phyloP scores from a whole-genome alignment of 1,140 invertebrate species.

The Antheraea pernyi region DNA sequence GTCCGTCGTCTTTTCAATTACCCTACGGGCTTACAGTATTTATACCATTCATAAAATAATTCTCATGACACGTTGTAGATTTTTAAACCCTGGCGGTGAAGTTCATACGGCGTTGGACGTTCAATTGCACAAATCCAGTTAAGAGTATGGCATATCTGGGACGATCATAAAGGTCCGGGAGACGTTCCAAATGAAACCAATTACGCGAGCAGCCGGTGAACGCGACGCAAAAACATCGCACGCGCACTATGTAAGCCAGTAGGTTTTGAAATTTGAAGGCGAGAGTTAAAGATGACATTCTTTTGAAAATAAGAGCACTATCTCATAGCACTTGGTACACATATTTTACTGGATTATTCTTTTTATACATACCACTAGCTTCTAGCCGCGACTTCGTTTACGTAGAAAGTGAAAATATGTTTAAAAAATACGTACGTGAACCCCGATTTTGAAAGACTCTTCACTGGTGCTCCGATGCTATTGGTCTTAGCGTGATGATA shows the following conservation, averaged over 20 bases:
- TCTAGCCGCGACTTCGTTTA: too few relatives aligned
- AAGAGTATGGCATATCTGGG: not conserved
- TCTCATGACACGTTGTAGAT: too few relatives aligned
- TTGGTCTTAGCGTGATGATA: too few relatives aligned
- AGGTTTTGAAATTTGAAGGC: constrained; percentile 15
- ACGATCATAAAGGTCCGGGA: constrained; percentile 26
- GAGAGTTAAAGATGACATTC: constrained; percentile 15
- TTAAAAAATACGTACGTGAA: too few relatives aligned
- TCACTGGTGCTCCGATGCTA: too few relatives aligned
- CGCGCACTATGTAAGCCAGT: constrained; percentile 26
- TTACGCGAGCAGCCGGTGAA: constrained; percentile 25
- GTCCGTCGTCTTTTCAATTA: too few relatives aligned
- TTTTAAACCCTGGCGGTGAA: not conserved
- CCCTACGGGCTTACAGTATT: too few relatives aligned
- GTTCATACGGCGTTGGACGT: not conserved
- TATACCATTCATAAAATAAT: too few relatives aligned
- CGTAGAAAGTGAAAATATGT: too few relatives aligned
- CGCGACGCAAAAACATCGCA: constrained; percentile 25
- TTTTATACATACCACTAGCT: too few relatives aligned
- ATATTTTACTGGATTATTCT: too few relatives aligned
- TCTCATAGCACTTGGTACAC: not conserved
- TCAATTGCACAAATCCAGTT: not conserved
- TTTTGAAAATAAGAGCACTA: not conserved
- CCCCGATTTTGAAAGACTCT: too few relatives aligned
- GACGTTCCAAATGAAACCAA: constrained; percentile 34